Base-by-base conservation (phyloP, 1,140 invertebrate genomes). In the Carposina sasakii region DNA sequence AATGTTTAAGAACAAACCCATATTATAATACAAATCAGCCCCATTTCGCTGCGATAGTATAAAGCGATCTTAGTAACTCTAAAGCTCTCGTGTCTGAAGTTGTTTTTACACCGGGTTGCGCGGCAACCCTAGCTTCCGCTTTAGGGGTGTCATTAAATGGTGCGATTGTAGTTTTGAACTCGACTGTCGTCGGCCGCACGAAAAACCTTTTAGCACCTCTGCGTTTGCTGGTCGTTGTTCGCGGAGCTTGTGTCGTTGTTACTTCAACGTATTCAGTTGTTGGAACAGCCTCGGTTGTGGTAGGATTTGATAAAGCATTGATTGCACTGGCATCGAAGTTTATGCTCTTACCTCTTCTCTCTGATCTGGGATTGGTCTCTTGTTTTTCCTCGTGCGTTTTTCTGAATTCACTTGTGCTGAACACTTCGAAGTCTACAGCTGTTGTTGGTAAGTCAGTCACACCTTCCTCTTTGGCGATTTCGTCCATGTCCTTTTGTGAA, bases 41-140 rank as follows among this genome's bases (percentile, higher is more conserved):
- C 89, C 91, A 94, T 82, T 91, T 90, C 10, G 93, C 91, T 34
- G 93, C 93, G 68, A 95, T 90, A 46, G 90, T 90, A 79, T 94
- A 95, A 42, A 95, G 85, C 49, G 93, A 93, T 79, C 92, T 91
- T 59, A 95, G 87, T 55, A 95, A 83, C 76, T 94, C 93, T 49
- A 95, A 81, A 1, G 93, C 93, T 71, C 93, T 87, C 2, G 88
- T 89, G 66, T 94, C 93, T 9, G 93, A 90, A 44, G 76, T 60
- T 10, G 57, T 65, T 64, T 86, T 85, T 8, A 67, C 55, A 2
- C 85, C 73, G 48, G 63, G 64, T 21, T 79, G 61, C 2, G 78
- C 52, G 1, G 76, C 69, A 60, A 86, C 71, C 66, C 84, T 82
- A 4, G 79, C 83, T 58, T 88, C 85, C 15, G 82, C 76, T 33